These are phyloP conservation scores for Panthera uncia DNA, from an alignment of 2,113 vertebrate genomes.

Conservation along the genomic window DNA sequence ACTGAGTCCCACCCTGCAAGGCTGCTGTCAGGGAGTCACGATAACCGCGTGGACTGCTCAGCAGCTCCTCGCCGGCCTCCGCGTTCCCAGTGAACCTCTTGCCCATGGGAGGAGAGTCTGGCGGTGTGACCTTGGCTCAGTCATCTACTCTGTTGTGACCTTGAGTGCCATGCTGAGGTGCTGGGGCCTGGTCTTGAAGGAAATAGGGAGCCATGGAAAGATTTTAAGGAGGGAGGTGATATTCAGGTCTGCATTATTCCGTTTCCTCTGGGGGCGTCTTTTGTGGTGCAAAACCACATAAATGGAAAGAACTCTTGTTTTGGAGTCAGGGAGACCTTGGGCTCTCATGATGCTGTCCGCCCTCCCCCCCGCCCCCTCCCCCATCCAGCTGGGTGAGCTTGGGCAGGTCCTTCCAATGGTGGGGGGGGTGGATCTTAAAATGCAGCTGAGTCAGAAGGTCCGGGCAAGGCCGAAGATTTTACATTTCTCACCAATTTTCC, in stretches of 20 bases:
- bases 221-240: neutral
- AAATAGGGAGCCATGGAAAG: neutral
- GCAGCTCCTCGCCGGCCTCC: neutral
- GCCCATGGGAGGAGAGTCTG: neutral
- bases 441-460: neutral
- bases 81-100: neutral
- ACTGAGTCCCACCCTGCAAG: neutral
- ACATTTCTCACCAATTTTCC: neutral
- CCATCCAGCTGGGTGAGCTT: neutral
- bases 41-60: fast-evolving
- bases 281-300: fast-evolving
- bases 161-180: neutral
- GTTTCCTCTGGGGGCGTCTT: neutral
- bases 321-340: neutral
- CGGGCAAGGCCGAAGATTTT: too few relatives aligned
- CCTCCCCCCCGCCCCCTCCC: neutral
- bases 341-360: neutral
- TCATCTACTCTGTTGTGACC: neutral
- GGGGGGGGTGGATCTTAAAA: neutral
- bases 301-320: neutral
- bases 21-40: neutral
- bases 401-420: too few relatives aligned
- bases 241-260: neutral
- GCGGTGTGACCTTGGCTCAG: neutral
- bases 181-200: neutral